Evolutionary conservation across 2,888 invertebrate genomes (phyloP).

Genomic region (Lasioglossum leucozonium): DNA sequence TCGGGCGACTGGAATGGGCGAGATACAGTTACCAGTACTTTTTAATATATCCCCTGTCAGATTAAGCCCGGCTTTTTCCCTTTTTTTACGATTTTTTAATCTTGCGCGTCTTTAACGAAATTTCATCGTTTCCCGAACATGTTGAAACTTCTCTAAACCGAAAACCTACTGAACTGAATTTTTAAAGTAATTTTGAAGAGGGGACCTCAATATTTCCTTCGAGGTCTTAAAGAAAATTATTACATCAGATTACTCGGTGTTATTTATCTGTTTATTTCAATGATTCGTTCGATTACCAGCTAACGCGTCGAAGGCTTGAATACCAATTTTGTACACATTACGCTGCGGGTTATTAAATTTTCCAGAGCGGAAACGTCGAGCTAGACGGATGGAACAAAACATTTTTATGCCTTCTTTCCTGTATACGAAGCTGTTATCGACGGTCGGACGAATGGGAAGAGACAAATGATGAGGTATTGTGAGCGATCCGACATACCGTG

Average conservation of each 20-base stretch:
- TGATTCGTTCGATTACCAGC: background rate
- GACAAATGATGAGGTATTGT: slow-evolving; percentile 26
- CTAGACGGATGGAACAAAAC: background rate
- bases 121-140: background rate
- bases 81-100: background rate
- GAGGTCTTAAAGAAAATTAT: background rate
- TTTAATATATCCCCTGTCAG: background rate
- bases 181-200: background rate
- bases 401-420: background rate
- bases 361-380: background rate
- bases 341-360: no score
- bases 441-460: background rate
- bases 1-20: background rate
- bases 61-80: background rate
- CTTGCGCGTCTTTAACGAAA: background rate
- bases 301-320: background rate
- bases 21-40: background rate
- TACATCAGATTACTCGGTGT: background rate
- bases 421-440: background rate
- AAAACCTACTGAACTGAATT: background rate
- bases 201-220: background rate
- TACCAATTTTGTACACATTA: background rate
- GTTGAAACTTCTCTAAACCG: background rate
- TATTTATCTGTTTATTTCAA: background rate
- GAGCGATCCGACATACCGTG: slow-evolving; percentile 27